Conservation (phyloP, 1,140 invertebrate genomes). For the Heliconius eleuchia region DNA sequence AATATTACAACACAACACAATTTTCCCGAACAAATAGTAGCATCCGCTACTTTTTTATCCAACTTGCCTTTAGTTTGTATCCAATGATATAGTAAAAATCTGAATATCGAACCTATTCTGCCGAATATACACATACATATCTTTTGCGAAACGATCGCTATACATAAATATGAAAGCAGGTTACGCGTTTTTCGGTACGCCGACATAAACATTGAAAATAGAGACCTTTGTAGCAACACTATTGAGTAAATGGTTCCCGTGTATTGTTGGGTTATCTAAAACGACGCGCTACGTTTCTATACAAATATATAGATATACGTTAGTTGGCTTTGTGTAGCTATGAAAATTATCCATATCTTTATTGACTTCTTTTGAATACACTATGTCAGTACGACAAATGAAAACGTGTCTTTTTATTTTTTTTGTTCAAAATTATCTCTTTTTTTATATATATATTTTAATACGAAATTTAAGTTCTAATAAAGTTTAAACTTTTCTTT, state of each 20-base stretch:
- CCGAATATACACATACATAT: background rate
- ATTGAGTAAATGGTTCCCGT: constrained; percentile 62
- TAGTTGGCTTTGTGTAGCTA: constrained; percentile 1
- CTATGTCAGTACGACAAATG: background rate
- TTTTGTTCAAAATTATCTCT: background rate
- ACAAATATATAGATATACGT: background rate
- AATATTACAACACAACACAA: background rate
- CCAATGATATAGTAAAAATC: constrained; percentile 9
- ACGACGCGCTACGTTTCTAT: constrained; percentile 35
- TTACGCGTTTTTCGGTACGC: constrained; percentile 19
- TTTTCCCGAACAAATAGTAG: background rate
- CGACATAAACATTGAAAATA: constrained; percentile 38
- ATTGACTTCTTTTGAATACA: background rate
- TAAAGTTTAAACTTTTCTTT: constrained; percentile 5
- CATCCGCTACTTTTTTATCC: background rate
- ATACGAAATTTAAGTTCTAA: background rate
- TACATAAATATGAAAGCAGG: constrained; percentile 24
- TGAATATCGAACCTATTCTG: constrained; percentile 10
- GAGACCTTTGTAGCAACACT: constrained; percentile 55
- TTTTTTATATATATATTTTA: background rate
- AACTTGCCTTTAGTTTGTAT: constrained; percentile 12
- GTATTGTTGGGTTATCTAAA: constrained; percentile 68
- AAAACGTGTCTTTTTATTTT: background rate
- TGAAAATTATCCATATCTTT: constrained; percentile 21
- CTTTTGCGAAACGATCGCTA: constrained; percentile 12